Evolutionary conservation across 2,888 invertebrate species (phyloP).

Genomic region (Elysia crispata): DNA sequence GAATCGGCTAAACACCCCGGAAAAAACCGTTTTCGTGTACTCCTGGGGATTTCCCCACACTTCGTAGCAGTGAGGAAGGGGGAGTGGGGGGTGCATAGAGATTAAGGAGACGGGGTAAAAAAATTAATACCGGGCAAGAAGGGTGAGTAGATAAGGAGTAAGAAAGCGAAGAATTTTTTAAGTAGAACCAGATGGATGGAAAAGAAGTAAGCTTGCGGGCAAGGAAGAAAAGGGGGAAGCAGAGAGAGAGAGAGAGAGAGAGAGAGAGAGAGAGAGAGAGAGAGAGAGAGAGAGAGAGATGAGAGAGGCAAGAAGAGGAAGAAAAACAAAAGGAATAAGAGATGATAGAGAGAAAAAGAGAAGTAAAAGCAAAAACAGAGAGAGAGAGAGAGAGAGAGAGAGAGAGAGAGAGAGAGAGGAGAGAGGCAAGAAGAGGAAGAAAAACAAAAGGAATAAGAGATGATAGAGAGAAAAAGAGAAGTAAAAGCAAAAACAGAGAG

Average conservation of each 20-base stretch:
- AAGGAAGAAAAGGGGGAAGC: background rate
- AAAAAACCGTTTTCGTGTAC: too few species aligned
- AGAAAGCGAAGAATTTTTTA: background rate
- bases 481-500: too few species aligned
- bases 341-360: background rate
- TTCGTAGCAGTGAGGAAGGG: too few species aligned
- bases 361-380: background rate
- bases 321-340: background rate
- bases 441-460: too few species aligned
- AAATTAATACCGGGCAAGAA: background rate
- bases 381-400: slow-evolving; percentile 10
- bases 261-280: background rate
- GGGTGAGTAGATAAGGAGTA: background rate
- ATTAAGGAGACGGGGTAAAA: background rate
- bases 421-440: background rate
- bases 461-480: too few species aligned
- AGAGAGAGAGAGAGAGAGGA: slow-evolving; percentile 12
- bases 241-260: background rate
- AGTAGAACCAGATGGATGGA: background rate
- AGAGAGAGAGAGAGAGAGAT: slow-evolving; percentile 3
- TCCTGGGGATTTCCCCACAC: too few species aligned
- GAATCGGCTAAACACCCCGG: too few species aligned
- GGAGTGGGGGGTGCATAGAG: background rate
- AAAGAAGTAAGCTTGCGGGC: background rate
- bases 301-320: background rate